Evolutionary conservation across 2,113 vertebrate species (phyloP).

Genomic region (Nibea albiflora): DNA sequence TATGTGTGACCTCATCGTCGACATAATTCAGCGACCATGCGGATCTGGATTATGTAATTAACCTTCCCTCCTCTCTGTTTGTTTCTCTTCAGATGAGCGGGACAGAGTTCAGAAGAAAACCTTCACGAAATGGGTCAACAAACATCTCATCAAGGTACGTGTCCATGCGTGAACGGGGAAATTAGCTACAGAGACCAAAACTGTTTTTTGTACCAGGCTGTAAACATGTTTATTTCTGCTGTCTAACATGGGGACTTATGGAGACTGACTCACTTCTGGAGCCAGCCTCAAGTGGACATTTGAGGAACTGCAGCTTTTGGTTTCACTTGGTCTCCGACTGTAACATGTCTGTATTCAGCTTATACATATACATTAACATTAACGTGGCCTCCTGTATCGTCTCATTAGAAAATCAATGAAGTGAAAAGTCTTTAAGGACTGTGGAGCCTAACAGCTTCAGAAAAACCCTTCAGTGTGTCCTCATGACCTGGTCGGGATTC

Average conservation of each 20-base stretch:
- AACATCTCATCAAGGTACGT: slow-evolving; percentile 98
- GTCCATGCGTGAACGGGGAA: too few species aligned
- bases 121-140: slow-evolving; percentile 99
- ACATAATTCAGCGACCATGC: not conserved
- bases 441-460: not conserved
- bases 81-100: slow-evolving; percentile 90
- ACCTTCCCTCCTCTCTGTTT: slow-evolving; percentile 35
- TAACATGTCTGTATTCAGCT: too few species aligned
- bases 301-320: too few species aligned
- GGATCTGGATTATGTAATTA: slow-evolving; percentile 29
- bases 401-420: slow-evolving; percentile 4
- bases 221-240: too few species aligned
- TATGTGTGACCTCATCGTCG: not conserved
- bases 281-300: too few species aligned
- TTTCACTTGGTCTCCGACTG: too few species aligned
- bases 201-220: too few species aligned
- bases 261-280: too few species aligned
- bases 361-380: too few species aligned
- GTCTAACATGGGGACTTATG: too few species aligned
- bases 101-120: slow-evolving; percentile 99
- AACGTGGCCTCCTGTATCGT: too few species aligned
- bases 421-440: not conserved
- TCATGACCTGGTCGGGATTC: not conserved
- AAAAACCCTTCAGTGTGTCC: not conserved
- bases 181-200: too few species aligned